These are phyloP conservation scores for Acrossocheilus fasciatus DNA, from an alignment of 2,797 vertebrate genomes.

Conservation along the genomic window DNA sequence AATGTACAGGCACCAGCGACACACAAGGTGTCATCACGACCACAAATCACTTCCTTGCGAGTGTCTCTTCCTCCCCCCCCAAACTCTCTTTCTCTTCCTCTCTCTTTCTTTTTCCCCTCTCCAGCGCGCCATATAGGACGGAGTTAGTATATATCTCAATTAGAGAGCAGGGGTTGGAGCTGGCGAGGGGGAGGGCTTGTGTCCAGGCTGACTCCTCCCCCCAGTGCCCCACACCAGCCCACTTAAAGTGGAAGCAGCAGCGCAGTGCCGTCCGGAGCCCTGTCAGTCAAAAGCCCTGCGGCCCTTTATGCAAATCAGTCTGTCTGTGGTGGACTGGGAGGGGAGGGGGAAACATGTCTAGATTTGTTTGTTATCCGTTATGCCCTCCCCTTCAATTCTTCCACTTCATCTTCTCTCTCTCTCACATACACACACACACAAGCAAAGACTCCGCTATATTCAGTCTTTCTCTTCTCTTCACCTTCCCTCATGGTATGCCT, in stretches of 20 bases:
- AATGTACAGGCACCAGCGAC: conserved; percentile 70
- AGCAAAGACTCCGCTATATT: conserved; percentile 17
- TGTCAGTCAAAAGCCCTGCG: conserved; percentile 61
- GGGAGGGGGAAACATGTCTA: conserved; percentile 64
- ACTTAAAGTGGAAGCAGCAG: conserved; percentile 67
- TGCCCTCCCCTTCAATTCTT: conserved; percentile 63
- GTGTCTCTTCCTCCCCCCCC: conserved; percentile 32
- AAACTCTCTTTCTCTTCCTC: conserved; percentile 42
- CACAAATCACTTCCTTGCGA: conserved; percentile 79
- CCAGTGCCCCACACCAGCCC: conserved; percentile 53
- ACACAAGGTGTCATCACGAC: conserved; percentile 84
- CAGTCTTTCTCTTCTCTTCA: conserved; percentile 22
- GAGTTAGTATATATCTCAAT: conserved; percentile 75
- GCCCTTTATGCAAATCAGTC: conserved; percentile 71
- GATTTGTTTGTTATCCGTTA: conserved; percentile 71
- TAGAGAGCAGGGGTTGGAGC: conserved; percentile 71
- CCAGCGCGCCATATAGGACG: conserved; percentile 59
- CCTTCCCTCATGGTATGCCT: conserved; percentile 42
- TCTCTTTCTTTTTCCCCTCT: conserved; percentile 47
- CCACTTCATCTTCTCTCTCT: conserved; percentile 48
- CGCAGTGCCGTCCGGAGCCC: conserved; percentile 50
- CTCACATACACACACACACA: conserved; percentile 28
- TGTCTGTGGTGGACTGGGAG: conserved; percentile 26
- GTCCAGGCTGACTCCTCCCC: conserved; percentile 59
- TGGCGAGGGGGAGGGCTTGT: conserved; percentile 59